Conservation (phyloP, 2,888 invertebrate species). For the Melieria picta region DNA sequence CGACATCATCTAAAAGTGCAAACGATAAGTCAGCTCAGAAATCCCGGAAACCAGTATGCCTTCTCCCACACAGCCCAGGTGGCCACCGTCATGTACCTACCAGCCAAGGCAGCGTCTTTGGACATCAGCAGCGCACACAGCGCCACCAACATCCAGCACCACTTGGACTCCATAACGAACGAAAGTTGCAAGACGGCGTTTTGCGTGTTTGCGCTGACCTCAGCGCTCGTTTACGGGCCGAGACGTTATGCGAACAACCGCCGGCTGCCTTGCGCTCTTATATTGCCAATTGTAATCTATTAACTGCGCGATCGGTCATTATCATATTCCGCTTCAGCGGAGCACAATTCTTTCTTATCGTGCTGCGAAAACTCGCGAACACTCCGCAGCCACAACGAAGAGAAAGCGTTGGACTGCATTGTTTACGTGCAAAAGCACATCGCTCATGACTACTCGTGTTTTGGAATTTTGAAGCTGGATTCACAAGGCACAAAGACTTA, state of each 20-base stretch:
- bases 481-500: no score
- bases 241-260: slow-evolving; percentile 40
- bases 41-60: background rate
- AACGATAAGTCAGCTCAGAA: no score
- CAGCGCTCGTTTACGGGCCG: slow-evolving; percentile 27
- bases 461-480: no score
- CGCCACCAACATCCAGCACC: slow-evolving; percentile 44
- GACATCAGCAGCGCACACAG: slow-evolving; percentile 46
- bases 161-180: slow-evolving; percentile 39
- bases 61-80: background rate
- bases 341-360: no score
- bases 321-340: slow-evolving; percentile 6
- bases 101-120: slow-evolving; percentile 26
- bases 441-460: no score
- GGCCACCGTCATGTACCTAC: slow-evolving; percentile 17
- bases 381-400: no score
- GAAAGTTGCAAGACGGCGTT: slow-evolving; percentile 6
- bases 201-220: slow-evolving; percentile 37
- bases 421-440: no score
- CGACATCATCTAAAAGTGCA: slow-evolving; percentile 2
- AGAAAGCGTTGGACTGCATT: no score
- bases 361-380: no score
- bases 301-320: slow-evolving; percentile 4
- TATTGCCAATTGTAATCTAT: slow-evolving; percentile 43
- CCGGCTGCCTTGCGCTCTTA: slow-evolving; percentile 38